phyloP scores from a whole-genome alignment of 2,888 invertebrate species.

The Elmis aenea region DNA sequence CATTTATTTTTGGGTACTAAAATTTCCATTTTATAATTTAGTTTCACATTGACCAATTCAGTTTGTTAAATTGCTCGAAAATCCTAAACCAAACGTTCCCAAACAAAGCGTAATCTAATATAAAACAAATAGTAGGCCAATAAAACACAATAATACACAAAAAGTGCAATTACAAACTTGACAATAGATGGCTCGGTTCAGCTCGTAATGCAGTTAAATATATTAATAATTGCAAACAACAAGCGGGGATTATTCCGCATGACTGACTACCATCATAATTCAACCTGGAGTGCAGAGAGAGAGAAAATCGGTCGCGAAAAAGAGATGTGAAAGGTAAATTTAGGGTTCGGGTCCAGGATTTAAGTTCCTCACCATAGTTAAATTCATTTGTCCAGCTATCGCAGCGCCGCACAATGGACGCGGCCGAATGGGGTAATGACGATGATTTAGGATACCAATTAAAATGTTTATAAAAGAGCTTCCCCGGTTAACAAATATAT shows the following conservation, averaged over 20 bases:
- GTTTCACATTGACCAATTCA: constrained; percentile 26
- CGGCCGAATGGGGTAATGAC: constrained; percentile 36
- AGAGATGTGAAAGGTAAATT: too few relatives aligned
- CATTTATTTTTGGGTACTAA: constrained; percentile 14
- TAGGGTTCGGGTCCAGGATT: constrained; percentile 20
- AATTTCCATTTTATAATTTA: constrained; percentile 19
- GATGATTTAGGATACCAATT: constrained; percentile 46
- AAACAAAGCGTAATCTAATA: constrained; percentile 43
- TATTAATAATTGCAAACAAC: constrained; percentile 47
- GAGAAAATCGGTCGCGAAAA: constrained; percentile 12
- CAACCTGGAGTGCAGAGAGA: constrained; percentile 22
- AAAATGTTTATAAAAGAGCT: constrained; percentile 44
- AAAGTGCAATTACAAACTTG: constrained; percentile 43
- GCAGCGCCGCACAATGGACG: constrained; percentile 28
- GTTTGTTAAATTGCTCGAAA: constrained; percentile 41
- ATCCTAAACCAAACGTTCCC: constrained; percentile 37
- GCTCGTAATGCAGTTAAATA: constrained; percentile 44
- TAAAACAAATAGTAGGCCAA: constrained; percentile 42
- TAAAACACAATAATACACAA: constrained; percentile 42
- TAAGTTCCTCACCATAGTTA: constrained; percentile 24
- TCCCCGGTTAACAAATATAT: constrained; percentile 29
- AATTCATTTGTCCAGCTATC: constrained; percentile 33
- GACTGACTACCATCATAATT: constrained; percentile 36
- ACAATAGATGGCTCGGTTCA: constrained; percentile 40
- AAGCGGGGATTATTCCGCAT: constrained; percentile 46